A percentile compares a stretch with the other conserved stretches of the same genome.
These are phyloP conservation scores for Drosophila borealis DNA, from an alignment of 2,888 invertebrate genomes.

Conservation along the genomic window DNA sequence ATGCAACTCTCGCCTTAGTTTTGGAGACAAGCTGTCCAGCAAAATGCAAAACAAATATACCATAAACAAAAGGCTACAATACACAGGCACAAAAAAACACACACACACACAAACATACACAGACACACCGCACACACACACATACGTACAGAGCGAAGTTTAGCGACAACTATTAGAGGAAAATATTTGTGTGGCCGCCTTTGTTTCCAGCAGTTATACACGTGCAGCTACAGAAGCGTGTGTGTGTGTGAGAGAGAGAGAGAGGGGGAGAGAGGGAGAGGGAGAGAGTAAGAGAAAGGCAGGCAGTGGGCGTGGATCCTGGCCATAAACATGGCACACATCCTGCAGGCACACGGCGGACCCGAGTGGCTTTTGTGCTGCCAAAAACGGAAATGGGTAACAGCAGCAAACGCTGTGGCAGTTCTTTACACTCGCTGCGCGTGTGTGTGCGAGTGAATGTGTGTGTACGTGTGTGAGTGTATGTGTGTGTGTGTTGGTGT, in stretches of 20 bases:
- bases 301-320: background rate
- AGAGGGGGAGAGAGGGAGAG: background rate
- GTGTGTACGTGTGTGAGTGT: slow-evolving; percentile 41
- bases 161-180: slow-evolving; percentile 79
- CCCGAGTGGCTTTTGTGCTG: slow-evolving; percentile 74
- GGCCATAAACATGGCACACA: slow-evolving; percentile 77
- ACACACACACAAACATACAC: slow-evolving; percentile 11
- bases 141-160: slow-evolving; percentile 55
- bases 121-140: slow-evolving; percentile 8
- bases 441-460: slow-evolving; percentile 34
- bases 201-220: slow-evolving; percentile 57
- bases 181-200: slow-evolving; percentile 73
- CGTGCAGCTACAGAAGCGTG: slow-evolving; percentile 13
- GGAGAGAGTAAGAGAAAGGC: background rate
- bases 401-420: slow-evolving; percentile 59
- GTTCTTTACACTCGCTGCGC: slow-evolving; percentile 6
- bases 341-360: slow-evolving; percentile 71
- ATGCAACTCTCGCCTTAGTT: slow-evolving; percentile 61
- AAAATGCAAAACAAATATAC: slow-evolving; percentile 72
- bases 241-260: background rate
- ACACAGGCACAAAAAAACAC: slow-evolving; percentile 33
- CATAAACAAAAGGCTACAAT: slow-evolving; percentile 51
- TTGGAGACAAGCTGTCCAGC: slow-evolving; percentile 66
- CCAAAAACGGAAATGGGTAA: slow-evolving; percentile 80
- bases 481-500: slow-evolving; percentile 28